These are phyloP conservation scores for Rhinolophus sinicus DNA, from an alignment of 2,113 vertebrate genomes.

Conservation along the genomic window DNA sequence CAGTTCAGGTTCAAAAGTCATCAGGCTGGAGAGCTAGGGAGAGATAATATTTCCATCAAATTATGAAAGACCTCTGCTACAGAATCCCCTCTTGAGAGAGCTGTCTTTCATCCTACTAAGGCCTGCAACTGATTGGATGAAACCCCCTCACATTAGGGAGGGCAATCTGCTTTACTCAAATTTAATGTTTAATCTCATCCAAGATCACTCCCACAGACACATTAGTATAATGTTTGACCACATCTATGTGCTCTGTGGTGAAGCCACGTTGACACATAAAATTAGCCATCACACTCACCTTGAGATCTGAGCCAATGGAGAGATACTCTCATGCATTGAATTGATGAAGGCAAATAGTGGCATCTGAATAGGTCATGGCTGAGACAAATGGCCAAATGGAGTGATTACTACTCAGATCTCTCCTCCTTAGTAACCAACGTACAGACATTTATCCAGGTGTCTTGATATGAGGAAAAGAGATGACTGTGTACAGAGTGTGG, in stretches of 20 bases:
- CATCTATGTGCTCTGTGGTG: background rate
- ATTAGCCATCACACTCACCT: background rate
- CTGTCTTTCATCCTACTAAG: background rate
- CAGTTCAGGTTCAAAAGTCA: background rate
- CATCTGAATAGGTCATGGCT: background rate
- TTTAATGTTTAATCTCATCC: background rate
- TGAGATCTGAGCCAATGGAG: background rate
- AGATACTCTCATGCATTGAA: background rate
- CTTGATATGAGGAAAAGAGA: background rate
- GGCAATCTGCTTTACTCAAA: background rate
- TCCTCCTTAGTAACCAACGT: rapidly evolving
- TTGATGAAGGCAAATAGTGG: background rate
- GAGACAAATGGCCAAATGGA: background rate
- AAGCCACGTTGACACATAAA: background rate
- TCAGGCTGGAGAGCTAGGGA: background rate
- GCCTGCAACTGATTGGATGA: background rate
- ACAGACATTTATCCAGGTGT: background rate
- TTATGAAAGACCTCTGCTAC: background rate
- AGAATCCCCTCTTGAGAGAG: background rate
- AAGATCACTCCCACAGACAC: background rate
- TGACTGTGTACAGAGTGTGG: background rate
- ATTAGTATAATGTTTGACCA: background rate
- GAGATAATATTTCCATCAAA: background rate
- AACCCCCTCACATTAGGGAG: background rate
- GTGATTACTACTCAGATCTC: background rate